phyloP scores from a whole-genome alignment of 1,140 invertebrate species.

The Hyles euphorbiae region DNA sequence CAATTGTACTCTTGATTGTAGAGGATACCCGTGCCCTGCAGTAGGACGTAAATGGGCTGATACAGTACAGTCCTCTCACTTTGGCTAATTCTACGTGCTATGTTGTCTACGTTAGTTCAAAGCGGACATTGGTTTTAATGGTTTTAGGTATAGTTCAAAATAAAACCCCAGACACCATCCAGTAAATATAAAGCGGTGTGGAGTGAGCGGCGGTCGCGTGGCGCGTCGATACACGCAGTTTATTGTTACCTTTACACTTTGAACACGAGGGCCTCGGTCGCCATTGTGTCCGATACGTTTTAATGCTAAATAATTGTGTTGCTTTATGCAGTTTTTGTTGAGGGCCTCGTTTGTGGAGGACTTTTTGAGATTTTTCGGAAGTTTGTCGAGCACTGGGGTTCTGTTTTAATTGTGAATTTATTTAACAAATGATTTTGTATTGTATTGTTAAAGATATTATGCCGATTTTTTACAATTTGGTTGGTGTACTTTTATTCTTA shows the following conservation, averaged over 20 bases:
- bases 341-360: neutral
- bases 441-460: neutral
- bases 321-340: conserved; percentile 1
- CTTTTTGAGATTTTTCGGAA: neutral
- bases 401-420: neutral
- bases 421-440: neutral
- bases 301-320: neutral
- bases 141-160: neutral
- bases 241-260: conserved; percentile 13
- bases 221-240: conserved; percentile 6
- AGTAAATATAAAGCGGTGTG: neutral
- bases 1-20: too few relatives aligned
- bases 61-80: too few relatives aligned
- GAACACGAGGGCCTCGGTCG: neutral
- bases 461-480: too few relatives aligned
- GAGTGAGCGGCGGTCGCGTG: conserved; percentile 3
- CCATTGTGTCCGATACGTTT: conserved; percentile 2
- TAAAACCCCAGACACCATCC: neutral
- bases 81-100: too few relatives aligned
- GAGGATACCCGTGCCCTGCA: too few relatives aligned
- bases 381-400: neutral
- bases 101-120: too few relatives aligned
- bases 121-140: too few relatives aligned
- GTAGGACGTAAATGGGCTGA: too few relatives aligned
- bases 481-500: too few relatives aligned